These are phyloP conservation scores for Bombus confusus DNA, from an alignment of 1,140 invertebrate genomes.

Conservation along the genomic window DNA sequence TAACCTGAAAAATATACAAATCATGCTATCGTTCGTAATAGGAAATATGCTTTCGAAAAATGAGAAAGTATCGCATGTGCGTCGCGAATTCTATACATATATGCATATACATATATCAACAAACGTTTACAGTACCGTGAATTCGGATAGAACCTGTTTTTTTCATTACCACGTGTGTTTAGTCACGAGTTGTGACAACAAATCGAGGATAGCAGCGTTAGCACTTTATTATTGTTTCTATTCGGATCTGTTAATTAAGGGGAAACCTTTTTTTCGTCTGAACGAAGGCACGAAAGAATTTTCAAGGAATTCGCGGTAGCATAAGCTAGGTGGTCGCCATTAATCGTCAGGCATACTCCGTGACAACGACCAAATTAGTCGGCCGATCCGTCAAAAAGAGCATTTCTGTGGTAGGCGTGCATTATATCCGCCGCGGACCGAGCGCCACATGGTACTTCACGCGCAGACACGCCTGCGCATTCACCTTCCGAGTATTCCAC, in stretches of 20 bases:
- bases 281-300: slow-evolving; percentile 42
- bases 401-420: slow-evolving; percentile 65
- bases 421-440: slow-evolving; percentile 55
- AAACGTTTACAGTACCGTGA: not conserved
- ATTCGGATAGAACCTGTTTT: not conserved
- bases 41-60: not conserved
- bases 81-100: not conserved
- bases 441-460: slow-evolving; percentile 48
- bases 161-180: not conserved
- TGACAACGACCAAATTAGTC: slow-evolving; percentile 70
- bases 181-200: slow-evolving; percentile 1
- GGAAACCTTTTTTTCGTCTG: slow-evolving; percentile 18
- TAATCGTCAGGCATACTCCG: slow-evolving; percentile 56
- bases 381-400: slow-evolving; percentile 68
- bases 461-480: slow-evolving; percentile 40
- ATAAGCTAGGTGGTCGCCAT: slow-evolving; percentile 66
- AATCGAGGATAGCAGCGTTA: slow-evolving; percentile 44
- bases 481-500: not conserved
- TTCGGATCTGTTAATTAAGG: slow-evolving; percentile 58
- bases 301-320: slow-evolving; percentile 57
- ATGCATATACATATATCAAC: not conserved
- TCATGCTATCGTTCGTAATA: not conserved
- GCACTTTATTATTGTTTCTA: slow-evolving; percentile 53
- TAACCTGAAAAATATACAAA: not conserved
- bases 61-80: not conserved